Evolutionary conservation across 2,888 invertebrate genomes (phyloP), one percentile per base, ranked within the genome.

Genomic region (Cataglyphis albicans): DNA sequence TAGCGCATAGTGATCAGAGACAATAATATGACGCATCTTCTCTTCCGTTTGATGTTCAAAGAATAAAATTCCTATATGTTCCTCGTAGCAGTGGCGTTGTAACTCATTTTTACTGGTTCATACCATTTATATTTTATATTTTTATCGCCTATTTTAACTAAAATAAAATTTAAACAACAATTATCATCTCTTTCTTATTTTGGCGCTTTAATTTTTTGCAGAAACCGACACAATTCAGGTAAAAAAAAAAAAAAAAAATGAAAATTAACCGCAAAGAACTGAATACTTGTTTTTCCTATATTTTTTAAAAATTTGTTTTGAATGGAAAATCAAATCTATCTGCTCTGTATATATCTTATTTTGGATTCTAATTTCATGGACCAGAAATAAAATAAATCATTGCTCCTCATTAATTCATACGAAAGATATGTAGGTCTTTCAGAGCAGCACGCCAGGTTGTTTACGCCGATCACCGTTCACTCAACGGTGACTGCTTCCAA

Each of bases 361-460:
- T 61, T 21, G 41, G 15, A 18, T 48, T 15, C 32, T 12, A 68
- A 68, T 68, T n/a, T 41, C n/a, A 1, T 32, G 1, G n/a, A 18
- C 7, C 25, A 7, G n/a, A 18, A 21, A 55, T 21, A 18, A 57
- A 35, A 52, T 21, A n/a, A 44, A 44, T n/a, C 7, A 1, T 44
- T 70, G 75, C 35, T 73, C 74, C 61, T 61, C 25, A 57, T 76
- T 86, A 48, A 29, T 85, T 86, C 84, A 80, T 65, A 84, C 57
- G 84, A 86, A 82, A 90, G 84, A 76, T 88, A 90, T 90, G 82
- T 84, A 90, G 88, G 84, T 88, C 85, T 90, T 86, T 87, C 55
- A n/a, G 48, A 76, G 80, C 83, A 81, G 63, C 72, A 82, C 68
- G 6, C 61, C 83, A 41, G 44, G 78, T 81, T 82, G 81, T 63